Percentiles rank a stretch among this genome's conserved stretches.
Conservation (phyloP, 1,140 invertebrate genomes). For the Zaprionus ornatus region DNA sequence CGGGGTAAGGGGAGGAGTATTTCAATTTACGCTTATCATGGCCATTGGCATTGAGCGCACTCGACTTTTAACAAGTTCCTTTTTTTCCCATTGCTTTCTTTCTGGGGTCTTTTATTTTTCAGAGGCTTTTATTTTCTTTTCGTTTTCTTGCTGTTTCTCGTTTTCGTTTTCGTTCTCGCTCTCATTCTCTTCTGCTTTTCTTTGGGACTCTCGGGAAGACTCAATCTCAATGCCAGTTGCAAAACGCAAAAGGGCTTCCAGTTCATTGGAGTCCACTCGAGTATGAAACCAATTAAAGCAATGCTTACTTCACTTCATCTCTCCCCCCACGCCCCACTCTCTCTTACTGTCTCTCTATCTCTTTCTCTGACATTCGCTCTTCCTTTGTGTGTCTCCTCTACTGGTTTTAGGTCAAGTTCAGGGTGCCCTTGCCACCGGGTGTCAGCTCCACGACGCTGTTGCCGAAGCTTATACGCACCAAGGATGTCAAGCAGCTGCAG, state of each 20-base stretch:
- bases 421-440: slow-evolving; percentile 80
- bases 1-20: background rate
- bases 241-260: slow-evolving; percentile 32
- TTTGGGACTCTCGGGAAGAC: background rate
- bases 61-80: slow-evolving; percentile 50
- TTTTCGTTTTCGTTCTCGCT: slow-evolving; percentile 2
- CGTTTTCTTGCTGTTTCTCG: background rate
- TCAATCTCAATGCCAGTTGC: slow-evolving; percentile 25
- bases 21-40: slow-evolving; percentile 42
- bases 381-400: background rate
- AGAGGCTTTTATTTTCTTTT: slow-evolving; percentile 8
- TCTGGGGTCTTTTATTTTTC: background rate
- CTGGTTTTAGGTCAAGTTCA: slow-evolving; percentile 78
- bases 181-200: background rate
- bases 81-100: background rate
- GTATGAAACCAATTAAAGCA: slow-evolving; percentile 35
- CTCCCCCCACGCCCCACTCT: background rate
- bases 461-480: slow-evolving; percentile 91
- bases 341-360: background rate
- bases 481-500: slow-evolving; percentile 88
- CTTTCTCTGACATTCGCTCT: background rate
- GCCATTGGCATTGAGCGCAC: slow-evolving; percentile 50
- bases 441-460: slow-evolving; percentile 86
- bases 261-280: slow-evolving; percentile 39
- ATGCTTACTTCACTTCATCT: slow-evolving; percentile 2